A percentile compares a stretch with the other conserved stretches of the same genome.
These are phyloP conservation scores for Gnatocerus cornutus DNA, from an alignment of 2,888 invertebrate genomes.

Conservation along the genomic window DNA sequence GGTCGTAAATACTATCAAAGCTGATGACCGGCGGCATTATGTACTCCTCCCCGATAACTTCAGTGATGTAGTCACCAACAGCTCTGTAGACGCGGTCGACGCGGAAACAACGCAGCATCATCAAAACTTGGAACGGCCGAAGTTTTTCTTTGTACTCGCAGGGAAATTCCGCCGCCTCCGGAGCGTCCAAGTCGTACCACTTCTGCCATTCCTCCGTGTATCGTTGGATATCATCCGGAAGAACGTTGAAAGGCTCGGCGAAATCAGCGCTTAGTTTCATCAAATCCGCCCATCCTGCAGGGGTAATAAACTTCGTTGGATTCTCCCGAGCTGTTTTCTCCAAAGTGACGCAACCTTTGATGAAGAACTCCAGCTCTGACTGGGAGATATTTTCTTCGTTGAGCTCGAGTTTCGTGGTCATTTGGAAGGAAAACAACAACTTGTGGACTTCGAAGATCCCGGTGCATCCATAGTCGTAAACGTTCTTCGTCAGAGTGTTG, in stretches of 20 bases:
- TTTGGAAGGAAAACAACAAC: constrained; percentile 92
- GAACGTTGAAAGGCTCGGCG: constrained; percentile 76
- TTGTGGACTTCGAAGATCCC: constrained; percentile 95
- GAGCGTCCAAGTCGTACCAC: constrained; percentile 91
- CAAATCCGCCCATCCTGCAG: constrained; percentile 89
- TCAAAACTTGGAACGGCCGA: constrained; percentile 80
- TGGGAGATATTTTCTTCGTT: constrained; percentile 78
- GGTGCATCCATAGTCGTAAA: constrained; percentile 94
- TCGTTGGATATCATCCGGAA: constrained; percentile 78
- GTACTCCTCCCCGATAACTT: constrained; percentile 89
- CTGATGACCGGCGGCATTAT: constrained; percentile 92
- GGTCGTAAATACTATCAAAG: constrained; percentile 88
- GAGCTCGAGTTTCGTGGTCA: constrained; percentile 87
- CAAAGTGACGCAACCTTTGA: constrained; percentile 81
- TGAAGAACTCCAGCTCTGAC: constrained; percentile 89
- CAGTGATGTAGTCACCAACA: constrained; percentile 87
- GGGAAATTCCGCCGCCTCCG: constrained; percentile 83
- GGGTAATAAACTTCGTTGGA: constrained; percentile 83
- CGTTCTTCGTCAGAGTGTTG: constrained; percentile 87
- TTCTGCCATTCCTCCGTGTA: constrained; percentile 66
- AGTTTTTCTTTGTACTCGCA: constrained; percentile 79
- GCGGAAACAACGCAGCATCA: constrained; percentile 92
- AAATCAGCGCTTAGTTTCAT: constrained; percentile 82
- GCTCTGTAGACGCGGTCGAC: constrained; percentile 91
- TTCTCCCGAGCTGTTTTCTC: constrained; percentile 80